phyloP scores from a whole-genome alignment of 2,888 invertebrate genomes.

The Luffia ferchaultella region DNA sequence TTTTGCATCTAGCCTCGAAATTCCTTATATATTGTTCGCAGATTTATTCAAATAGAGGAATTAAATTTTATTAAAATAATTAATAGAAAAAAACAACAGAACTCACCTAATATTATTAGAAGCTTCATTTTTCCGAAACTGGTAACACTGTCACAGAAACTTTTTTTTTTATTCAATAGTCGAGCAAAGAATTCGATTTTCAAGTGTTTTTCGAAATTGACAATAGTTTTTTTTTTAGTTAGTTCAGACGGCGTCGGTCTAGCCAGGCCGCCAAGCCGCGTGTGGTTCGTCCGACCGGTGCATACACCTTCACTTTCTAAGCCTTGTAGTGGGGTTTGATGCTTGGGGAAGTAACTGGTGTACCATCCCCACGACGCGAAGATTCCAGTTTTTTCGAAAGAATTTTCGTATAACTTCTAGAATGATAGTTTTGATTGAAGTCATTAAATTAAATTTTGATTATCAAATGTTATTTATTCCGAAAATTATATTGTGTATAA shows the following conservation, averaged over 20 bases:
- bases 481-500: too few species aligned
- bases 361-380: constrained; percentile 18
- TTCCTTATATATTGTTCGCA: too few species aligned
- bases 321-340: constrained; percentile 32
- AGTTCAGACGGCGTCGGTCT: constrained; percentile 38
- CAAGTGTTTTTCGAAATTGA: constrained; percentile 3
- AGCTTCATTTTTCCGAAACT: constrained; percentile 7
- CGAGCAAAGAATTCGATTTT: constrained; percentile 7
- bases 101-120: neutral
- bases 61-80: too few species aligned
- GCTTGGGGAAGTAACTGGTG: constrained; percentile 55
- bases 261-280: constrained; percentile 46
- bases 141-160: constrained; percentile 43
- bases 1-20: too few species aligned
- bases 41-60: too few species aligned
- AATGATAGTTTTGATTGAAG: too few species aligned
- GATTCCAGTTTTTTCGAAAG: neutral
- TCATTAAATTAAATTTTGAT: too few species aligned
- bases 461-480: too few species aligned
- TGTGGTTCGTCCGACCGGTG: constrained; percentile 29
- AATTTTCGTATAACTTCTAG: too few species aligned
- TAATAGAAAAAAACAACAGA: too few species aligned
- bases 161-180: too few species aligned
- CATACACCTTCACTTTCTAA: constrained; percentile 57
- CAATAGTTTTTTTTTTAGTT: constrained; percentile 3